Percentiles rank a stretch among this genome's conserved stretches.
phyloP scores from a whole-genome alignment of 2,888 invertebrate species.

The Pseudococcus viburni region DNA sequence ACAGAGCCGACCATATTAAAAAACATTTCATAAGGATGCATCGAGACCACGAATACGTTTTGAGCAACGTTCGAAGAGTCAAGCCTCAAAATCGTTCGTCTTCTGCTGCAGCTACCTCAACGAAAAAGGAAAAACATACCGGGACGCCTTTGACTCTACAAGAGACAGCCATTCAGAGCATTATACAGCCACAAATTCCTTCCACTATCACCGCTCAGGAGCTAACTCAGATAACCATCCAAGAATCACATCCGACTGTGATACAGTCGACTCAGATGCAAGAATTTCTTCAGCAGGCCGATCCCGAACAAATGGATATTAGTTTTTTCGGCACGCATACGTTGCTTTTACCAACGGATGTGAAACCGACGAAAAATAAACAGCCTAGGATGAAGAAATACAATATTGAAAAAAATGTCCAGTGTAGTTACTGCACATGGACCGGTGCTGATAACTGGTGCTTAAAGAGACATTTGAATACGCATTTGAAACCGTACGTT shows the following conservation, averaged over 20 bases:
- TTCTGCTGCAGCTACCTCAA: neutral
- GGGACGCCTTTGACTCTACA: neutral
- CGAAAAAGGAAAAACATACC: constrained; percentile 43
- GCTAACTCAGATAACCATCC: constrained; percentile 9
- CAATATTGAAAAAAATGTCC: constrained; percentile 73
- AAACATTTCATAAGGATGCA: constrained; percentile 95
- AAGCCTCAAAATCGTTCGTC: constrained; percentile 32
- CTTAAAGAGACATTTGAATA: constrained; percentile 91
- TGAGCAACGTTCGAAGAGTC: constrained; percentile 74
- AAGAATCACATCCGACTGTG: constrained; percentile 50
- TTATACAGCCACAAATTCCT: constrained; percentile 56
- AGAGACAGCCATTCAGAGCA: constrained; percentile 53
- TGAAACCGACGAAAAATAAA: constrained; percentile 43
- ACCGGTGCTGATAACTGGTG: constrained; percentile 96
- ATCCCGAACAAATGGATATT: constrained; percentile 63
- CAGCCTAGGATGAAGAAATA: constrained; percentile 67
- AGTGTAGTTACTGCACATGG: constrained; percentile 92
- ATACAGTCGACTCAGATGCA: constrained; percentile 64
- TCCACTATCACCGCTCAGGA: constrained; percentile 20
- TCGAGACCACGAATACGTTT: constrained; percentile 88
- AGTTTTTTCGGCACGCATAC: constrained; percentile 60
- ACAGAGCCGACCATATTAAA: constrained; percentile 94
- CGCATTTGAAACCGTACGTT: constrained; percentile 91
- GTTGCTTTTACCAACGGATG: constrained; percentile 42
- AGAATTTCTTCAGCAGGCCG: constrained; percentile 60